A percentile compares a stretch with the other conserved stretches of the same genome.
phyloP scores from a whole-genome alignment of 2,888 invertebrate genomes.

The Amphipoea oculea region DNA sequence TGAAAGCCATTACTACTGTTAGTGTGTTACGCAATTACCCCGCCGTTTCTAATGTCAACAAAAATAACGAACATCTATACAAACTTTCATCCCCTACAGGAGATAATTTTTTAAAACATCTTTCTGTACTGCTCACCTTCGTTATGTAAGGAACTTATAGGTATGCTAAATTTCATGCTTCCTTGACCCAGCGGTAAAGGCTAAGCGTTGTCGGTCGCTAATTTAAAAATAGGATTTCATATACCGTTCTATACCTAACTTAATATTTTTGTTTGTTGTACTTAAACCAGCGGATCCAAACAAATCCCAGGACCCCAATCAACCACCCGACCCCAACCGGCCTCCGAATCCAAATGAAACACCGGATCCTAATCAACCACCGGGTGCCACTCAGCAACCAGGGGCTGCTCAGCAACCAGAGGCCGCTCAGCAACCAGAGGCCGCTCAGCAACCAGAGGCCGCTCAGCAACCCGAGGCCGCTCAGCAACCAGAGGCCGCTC shows the following conservation, averaged over 20 bases:
- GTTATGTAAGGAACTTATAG: background rate
- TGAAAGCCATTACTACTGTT: too few species aligned
- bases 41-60: background rate
- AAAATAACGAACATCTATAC: background rate
- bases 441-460: background rate
- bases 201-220: background rate
- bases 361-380: background rate
- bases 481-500: background rate
- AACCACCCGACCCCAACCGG: background rate
- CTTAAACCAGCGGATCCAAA: constrained; percentile 6
- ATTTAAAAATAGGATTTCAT: background rate
- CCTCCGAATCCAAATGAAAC: background rate
- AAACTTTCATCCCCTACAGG: background rate
- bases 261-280: background rate
- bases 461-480: background rate
- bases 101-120: background rate
- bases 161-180: background rate
- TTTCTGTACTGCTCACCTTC: background rate
- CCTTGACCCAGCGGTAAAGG: background rate
- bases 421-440: background rate
- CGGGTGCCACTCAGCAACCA: background rate
- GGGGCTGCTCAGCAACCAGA: background rate
- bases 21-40: too few species aligned
- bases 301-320: background rate
- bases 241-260: background rate